Conservation (phyloP, 2,797 vertebrate genomes). For the Alfaro cultratus region DNA sequence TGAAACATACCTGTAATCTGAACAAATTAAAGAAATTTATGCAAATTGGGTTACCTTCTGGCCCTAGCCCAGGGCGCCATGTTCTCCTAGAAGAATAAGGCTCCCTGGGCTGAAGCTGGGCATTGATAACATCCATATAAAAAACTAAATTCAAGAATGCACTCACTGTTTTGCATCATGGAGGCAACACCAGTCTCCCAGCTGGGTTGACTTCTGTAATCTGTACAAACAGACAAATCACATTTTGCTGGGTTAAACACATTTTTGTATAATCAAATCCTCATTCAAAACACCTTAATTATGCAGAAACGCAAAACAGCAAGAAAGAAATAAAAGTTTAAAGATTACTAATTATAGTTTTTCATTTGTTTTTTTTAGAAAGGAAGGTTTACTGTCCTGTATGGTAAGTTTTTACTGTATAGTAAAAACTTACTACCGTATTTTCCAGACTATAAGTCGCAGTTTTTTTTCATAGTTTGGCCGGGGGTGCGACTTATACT, state of each 20-base stretch:
- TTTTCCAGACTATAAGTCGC: too few relatives aligned
- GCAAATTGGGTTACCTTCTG: not conserved
- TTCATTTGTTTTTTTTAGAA: not conserved
- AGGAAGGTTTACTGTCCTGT: not conserved
- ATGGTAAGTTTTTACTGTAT: too few relatives aligned
- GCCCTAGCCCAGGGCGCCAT: not conserved
- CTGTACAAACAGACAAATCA: conserved; percentile 72
- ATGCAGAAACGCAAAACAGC: not conserved
- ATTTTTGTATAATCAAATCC: not conserved
- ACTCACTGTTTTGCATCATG: conserved; percentile 97
- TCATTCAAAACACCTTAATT: not conserved
- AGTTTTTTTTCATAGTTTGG: too few relatives aligned
- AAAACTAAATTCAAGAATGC: conserved; percentile 32
- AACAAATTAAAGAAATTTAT: not conserved
- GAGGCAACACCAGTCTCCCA: conserved; percentile 86
- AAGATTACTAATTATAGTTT: not conserved
- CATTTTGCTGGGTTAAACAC: not conserved
- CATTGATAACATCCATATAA: not conserved
- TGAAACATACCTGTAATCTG: not conserved
- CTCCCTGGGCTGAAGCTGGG: not conserved
- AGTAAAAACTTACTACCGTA: too few relatives aligned
- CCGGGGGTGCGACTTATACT: too few relatives aligned
- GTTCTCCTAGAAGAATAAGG: not conserved
- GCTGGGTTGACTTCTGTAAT: conserved; percentile 84
- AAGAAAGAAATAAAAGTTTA: not conserved